Conservation (phyloP, 2,113 vertebrate species). For the Antechinus flavipes region DNA sequence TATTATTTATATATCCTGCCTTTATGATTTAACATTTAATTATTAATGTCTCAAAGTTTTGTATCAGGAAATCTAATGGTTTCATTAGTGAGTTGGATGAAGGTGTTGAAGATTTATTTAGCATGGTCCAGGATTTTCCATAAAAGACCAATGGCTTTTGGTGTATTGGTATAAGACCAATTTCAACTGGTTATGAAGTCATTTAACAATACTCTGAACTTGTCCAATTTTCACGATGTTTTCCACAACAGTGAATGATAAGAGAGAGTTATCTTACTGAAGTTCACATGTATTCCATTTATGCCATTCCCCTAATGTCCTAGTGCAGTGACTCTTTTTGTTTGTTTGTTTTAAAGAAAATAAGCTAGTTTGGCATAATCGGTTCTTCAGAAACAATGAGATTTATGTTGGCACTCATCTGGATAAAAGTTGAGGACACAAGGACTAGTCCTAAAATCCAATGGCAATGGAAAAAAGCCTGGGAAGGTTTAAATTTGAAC, state of each 20-base stretch:
- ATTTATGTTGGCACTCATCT: not conserved
- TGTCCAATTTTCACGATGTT: not conserved
- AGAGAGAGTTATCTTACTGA: not conserved
- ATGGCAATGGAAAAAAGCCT: not conserved
- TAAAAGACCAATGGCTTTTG: not conserved
- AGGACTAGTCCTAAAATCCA: not conserved
- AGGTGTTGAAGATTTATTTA: not conserved
- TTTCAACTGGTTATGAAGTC: not conserved
- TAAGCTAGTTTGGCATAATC: not conserved
- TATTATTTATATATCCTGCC: not conserved
- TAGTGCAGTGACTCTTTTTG: not conserved
- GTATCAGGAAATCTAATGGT: not conserved
- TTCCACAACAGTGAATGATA: not conserved
- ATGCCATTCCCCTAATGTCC: not conserved
- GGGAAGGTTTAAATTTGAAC: not conserved
- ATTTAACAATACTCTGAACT: not conserved
- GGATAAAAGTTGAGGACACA: not conserved
- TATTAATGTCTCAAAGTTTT: not conserved
- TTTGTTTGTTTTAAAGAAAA: not conserved
- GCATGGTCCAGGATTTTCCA: not conserved
- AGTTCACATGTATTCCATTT: not conserved
- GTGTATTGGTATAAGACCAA: not conserved
- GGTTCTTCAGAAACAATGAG: not conserved
- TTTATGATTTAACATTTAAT: not conserved
- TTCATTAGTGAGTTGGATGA: not conserved